Base-by-base conservation (phyloP, 2,113 vertebrate species). In the Mastomys natalensis region DNA sequence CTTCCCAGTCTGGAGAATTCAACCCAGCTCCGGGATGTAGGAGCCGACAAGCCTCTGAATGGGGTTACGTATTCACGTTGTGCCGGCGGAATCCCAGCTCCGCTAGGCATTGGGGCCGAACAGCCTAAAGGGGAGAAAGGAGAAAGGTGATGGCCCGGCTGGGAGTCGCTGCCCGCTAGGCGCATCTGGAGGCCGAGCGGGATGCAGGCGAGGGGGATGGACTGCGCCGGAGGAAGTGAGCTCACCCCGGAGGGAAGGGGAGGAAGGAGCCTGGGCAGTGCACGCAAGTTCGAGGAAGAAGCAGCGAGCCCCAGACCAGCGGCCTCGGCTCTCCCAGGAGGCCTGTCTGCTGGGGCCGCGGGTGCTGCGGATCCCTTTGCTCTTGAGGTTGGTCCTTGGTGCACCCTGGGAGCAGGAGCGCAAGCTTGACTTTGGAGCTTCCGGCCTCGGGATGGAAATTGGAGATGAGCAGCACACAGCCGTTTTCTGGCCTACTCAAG, bases 211-310 rank as follows among this genome's bases (percentile, higher is more conserved):
- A 31, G 53, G 43, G 24, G 64, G 22, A 64, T 60, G 66, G 78
- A 48, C 80, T 3, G 68, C 62, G 48, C 82, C 26, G 87, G 82
- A 97, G 96, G 97, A 97, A 97, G 97, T 96, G 97, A 98, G 95
- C 91, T 97, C 95, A 96, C 40, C 0, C 6, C 12, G 13, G 40
- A 85, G 73, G 81, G 81, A 40, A 29, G 37, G 45, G n/a, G n/a
- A 60, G 85, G 48, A 31, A 37, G 64, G 76, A 8, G 34, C 48
- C 16, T 0, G 12, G n/a, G 31, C 0, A 10, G 43, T 9, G 5
- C 15, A n/a, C n/a, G 19, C 17, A 10, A 9, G 16, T 53, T 5
- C 0, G 31, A 34, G 31, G 51, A 62, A 74, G 37, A 37, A 22
- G 78, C 62, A 1, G 43, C 15, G n/a, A 45, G 72, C 10, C 53